phyloP scores from a whole-genome alignment of 2,888 invertebrate genomes.

The Ochropleura plecta region DNA sequence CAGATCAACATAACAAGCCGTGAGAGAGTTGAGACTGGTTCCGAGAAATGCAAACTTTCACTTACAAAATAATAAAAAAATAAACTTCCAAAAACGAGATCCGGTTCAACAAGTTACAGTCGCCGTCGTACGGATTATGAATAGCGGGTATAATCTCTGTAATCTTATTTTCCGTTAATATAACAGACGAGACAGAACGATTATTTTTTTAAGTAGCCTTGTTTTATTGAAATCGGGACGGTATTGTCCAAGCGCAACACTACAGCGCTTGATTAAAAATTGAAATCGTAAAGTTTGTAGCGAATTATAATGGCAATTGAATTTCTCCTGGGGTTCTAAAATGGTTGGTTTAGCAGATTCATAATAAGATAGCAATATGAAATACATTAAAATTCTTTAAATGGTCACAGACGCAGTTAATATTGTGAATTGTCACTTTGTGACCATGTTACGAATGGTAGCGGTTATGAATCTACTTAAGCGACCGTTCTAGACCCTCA shows the following conservation, averaged over 20 bases:
- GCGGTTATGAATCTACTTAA: too few species aligned
- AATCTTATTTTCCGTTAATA: conserved; percentile 40
- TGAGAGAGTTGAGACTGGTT: conserved; percentile 81
- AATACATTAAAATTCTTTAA: too few species aligned
- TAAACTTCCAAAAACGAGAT: conserved; percentile 77
- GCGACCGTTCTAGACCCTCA: too few species aligned
- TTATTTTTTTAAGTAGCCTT: conserved; percentile 1
- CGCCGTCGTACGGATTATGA: conserved; percentile 67
- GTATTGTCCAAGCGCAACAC: conserved; percentile 4
- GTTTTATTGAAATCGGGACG: conserved; percentile 10
- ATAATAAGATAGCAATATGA: too few species aligned
- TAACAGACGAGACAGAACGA: conserved; percentile 22
- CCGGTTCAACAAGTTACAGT: conserved; percentile 76
- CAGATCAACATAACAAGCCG: conserved; percentile 77
- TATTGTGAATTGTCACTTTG: too few species aligned
- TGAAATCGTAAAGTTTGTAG: neutral
- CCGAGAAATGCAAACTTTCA: conserved; percentile 85
- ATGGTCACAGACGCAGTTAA: too few species aligned
- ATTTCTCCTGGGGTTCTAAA: neutral
- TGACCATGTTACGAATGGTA: too few species aligned
- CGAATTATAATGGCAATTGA: neutral
- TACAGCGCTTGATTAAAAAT: neutral
- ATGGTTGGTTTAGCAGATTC: too few species aligned
- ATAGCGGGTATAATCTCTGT: conserved; percentile 57
- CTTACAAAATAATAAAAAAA: conserved; percentile 73